These are phyloP conservation scores for Euschistus heros DNA, from an alignment of 1,140 invertebrate species.

Conservation along the genomic window DNA sequence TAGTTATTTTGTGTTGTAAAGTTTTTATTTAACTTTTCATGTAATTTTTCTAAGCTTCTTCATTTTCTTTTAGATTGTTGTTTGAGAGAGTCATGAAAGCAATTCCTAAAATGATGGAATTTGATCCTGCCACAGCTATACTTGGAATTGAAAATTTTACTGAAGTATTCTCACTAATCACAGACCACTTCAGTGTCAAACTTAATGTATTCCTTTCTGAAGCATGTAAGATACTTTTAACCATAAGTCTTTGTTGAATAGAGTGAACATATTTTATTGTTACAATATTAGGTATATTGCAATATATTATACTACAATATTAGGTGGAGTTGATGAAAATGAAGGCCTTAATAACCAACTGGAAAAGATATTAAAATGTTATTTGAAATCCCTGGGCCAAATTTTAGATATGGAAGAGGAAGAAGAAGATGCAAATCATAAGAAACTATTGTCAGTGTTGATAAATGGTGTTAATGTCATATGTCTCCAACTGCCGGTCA, in stretches of 20 bases:
- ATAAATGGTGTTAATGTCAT: slow-evolving; percentile 23
- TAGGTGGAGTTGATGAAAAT: slow-evolving; percentile 10
- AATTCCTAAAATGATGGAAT: slow-evolving; percentile 26
- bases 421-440: slow-evolving; percentile 21
- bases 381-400: slow-evolving; percentile 19
- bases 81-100: slow-evolving; percentile 23
- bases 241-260: neutral
- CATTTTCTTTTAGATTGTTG: slow-evolving; percentile 24
- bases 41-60: neutral
- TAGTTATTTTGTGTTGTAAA: neutral
- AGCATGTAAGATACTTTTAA: slow-evolving; percentile 20
- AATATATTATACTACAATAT: neutral
- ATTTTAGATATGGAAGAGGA: slow-evolving; percentile 25
- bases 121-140: slow-evolving; percentile 24
- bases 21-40: neutral
- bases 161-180: slow-evolving; percentile 26
- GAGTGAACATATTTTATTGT: no score
- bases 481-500: slow-evolving; percentile 21
- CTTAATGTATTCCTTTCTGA: slow-evolving; percentile 26
- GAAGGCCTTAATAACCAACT: slow-evolving; percentile 17
- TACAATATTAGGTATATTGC: no score
- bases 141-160: slow-evolving; percentile 27
- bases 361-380: slow-evolving; percentile 14
- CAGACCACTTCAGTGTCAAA: slow-evolving; percentile 23
- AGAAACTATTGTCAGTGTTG: slow-evolving; percentile 21